Percentiles rank a stretch among this genome's conserved stretches.
These are phyloP conservation scores for Labeo catla DNA, from an alignment of 2,113 vertebrate genomes.

Conservation along the genomic window DNA sequence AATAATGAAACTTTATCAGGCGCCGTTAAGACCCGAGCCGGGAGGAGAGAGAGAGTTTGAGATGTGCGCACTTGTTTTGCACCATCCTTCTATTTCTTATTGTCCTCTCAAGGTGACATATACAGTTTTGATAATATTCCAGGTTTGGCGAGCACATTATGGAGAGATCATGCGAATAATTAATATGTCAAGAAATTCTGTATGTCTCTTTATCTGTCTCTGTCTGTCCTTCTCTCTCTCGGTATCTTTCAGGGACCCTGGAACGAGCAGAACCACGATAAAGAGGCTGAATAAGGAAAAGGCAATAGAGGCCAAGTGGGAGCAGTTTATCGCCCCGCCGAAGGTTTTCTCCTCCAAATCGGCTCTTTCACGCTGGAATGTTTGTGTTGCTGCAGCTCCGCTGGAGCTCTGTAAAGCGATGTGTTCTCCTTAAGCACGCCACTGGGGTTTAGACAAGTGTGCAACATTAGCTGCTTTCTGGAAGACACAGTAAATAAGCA, in stretches of 20 bases:
- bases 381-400: slow-evolving; percentile 8
- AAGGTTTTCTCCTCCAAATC: slow-evolving; percentile 56
- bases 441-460: slow-evolving; percentile 12
- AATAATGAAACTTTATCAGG: slow-evolving; percentile 72
- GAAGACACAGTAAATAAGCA: slow-evolving; percentile 4
- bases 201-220: slow-evolving; percentile 52
- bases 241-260: slow-evolving; percentile 74
- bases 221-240: slow-evolving; percentile 21
- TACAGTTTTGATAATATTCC: slow-evolving; percentile 65
- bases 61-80: slow-evolving; percentile 25
- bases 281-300: slow-evolving; percentile 76
- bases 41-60: not conserved
- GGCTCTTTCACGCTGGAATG: not conserved
- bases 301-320: slow-evolving; percentile 72
- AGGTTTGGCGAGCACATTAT: slow-evolving; percentile 30
- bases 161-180: slow-evolving; percentile 60
- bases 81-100: not conserved
- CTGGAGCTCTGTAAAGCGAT: not conserved
- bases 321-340: slow-evolving; percentile 68
- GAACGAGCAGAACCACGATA: slow-evolving; percentile 67
- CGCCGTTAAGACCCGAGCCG: not conserved
- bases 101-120: slow-evolving; percentile 57
- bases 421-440: not conserved
- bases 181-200: slow-evolving; percentile 47
- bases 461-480: not conserved